Evolutionary conservation across 2,113 vertebrate genomes (phyloP), one percentile per base, ranked within the genome.

Genomic region (Microtus ochrogaster): DNA sequence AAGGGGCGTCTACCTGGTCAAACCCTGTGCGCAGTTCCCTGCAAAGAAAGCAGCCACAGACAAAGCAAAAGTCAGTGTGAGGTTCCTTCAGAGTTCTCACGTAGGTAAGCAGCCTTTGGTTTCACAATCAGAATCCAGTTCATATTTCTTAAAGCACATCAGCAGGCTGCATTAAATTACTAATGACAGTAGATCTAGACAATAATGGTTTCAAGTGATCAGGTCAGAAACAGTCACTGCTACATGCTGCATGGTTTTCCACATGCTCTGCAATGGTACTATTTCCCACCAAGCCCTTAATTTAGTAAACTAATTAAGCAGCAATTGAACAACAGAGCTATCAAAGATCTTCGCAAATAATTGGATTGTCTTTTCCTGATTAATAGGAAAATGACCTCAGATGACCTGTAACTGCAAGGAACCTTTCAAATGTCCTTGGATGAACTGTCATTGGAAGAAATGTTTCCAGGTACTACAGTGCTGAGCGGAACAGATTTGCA

Each of bases 11-110:
- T 28, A 33, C 72, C 88, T 49, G 19, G 41, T 90, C 90, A 78
- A 49, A 55, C 33, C 41, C 68, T 61, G 81, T 4, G 68, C 0
- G 0, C 33, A 0, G 49, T 33, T 83, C 68, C 68, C 97, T 98
- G 92, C 63, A 76, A 92, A 96, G 65, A 28, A 91, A 96, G 9
- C 16, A 97, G 55, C 77, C 66, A 92, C 52, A 96, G 84, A 95
- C 0, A 65, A 76, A 33, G 79, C 86, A 94, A 91, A 91, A 87
- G 82, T 87, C 41, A 91, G 41, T 68, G 5, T 28, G 4, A 47
- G 93, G 55, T 16, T 28, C 13, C 83, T 86, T 36, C n/a, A 68
- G 14, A 76, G 41, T 81, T 58, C 58, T 74, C 49, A 24, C 2
- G 5, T 19, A 82, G 61, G 78, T 16, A 77, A 92, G 26, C 81